Conservation (phyloP, 2,797 vertebrate genomes). For the Salarias fasciatus region DNA sequence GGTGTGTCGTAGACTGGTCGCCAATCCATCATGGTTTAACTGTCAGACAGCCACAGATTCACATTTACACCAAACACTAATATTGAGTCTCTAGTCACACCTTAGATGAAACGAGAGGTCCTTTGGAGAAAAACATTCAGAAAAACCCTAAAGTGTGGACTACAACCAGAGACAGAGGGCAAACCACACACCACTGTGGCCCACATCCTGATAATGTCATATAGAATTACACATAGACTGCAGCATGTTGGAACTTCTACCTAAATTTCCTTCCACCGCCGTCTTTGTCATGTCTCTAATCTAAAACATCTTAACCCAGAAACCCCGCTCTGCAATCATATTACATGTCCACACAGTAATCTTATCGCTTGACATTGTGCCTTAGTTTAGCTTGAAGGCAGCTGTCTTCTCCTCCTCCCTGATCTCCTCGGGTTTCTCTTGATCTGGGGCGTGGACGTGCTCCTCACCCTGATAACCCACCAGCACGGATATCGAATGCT, state of each 20-base stretch:
- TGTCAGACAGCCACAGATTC: no score
- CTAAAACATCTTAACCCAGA: constrained; percentile 42
- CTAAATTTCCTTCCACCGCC: neutral
- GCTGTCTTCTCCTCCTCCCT: neutral
- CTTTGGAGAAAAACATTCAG: no score
- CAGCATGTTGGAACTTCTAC: neutral
- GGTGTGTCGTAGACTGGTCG: no score
- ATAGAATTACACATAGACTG: neutral
- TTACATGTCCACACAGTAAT: constrained; percentile 36
- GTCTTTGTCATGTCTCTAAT: constrained; percentile 8
- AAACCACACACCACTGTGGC: no score
- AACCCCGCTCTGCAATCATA: constrained; percentile 20
- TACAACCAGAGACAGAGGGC: no score
- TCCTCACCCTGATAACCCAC: constrained; percentile 11
- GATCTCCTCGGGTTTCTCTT: constrained; percentile 47
- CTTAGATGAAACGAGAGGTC: no score
- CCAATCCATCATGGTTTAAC: no score
- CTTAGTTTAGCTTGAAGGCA: constrained; percentile 14
- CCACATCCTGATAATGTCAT: no score
- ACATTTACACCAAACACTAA: no score
- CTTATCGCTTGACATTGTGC: constrained; percentile 31
- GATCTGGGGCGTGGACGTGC: constrained; percentile 27
- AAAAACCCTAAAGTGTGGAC: no score
- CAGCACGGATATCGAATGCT: constrained; percentile 36
- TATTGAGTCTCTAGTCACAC: no score